These are phyloP conservation scores for Myotis lucifugus DNA, from an alignment of 2,113 vertebrate genomes.

Conservation along the genomic window DNA sequence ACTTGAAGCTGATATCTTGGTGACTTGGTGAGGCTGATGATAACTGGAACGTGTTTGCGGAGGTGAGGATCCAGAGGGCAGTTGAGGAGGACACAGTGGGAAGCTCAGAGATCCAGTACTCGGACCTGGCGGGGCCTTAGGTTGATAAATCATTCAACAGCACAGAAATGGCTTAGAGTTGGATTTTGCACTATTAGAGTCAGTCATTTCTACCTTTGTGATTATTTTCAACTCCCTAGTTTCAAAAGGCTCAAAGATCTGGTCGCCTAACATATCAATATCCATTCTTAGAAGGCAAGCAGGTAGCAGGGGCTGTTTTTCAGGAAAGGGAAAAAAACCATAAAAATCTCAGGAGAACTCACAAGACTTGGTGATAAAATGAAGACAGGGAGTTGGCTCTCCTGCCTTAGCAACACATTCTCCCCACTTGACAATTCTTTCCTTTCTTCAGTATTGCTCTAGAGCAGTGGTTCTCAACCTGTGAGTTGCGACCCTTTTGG, in stretches of 20 bases:
- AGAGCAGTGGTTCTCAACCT: too few relatives aligned
- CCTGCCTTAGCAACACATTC: background rate
- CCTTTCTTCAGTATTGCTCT: background rate
- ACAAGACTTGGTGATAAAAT: background rate
- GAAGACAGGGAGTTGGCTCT: background rate
- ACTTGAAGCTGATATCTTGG: background rate
- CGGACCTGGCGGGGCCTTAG: background rate
- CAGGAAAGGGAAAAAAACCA: background rate
- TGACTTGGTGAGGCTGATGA: background rate
- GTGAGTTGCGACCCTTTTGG: too few relatives aligned
- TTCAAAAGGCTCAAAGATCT: slow-evolving; percentile 22
- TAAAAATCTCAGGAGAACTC: background rate
- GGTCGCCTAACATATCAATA: background rate
- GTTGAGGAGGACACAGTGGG: background rate
- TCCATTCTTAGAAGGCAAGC: background rate
- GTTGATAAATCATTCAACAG: background rate
- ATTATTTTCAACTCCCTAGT: background rate
- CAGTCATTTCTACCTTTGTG: background rate
- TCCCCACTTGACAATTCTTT: background rate
- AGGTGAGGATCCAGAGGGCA: background rate
- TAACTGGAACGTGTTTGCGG: background rate
- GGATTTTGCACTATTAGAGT: background rate
- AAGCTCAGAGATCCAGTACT: background rate
- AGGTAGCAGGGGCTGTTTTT: background rate
- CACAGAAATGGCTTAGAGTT: background rate